phyloP scores from a whole-genome alignment of 2,113 vertebrate species.

The Accipiter virgatus region DNA sequence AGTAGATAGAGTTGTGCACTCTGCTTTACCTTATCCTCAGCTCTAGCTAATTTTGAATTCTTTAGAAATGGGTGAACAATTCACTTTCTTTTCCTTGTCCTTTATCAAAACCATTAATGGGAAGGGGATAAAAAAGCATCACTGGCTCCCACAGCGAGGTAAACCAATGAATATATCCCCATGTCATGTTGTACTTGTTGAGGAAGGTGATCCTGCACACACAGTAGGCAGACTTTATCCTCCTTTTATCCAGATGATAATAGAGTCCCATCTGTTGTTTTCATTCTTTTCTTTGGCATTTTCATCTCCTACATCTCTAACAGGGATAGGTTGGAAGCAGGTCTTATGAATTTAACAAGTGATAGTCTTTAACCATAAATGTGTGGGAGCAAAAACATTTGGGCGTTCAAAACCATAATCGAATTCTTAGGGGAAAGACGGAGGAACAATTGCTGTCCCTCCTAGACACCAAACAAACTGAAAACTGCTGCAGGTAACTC shows the following conservation, averaged over 20 bases:
- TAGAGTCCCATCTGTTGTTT: not conserved
- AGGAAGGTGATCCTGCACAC: not conserved
- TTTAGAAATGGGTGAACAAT: not conserved
- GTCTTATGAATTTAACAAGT: not conserved
- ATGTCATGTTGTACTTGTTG: not conserved
- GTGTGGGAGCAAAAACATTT: not conserved
- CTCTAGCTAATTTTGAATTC: not conserved
- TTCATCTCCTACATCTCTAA: not conserved
- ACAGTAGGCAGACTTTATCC: not conserved
- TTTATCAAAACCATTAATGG: not conserved
- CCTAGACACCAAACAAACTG: not conserved
- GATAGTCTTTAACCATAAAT: not conserved
- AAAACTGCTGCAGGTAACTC: not conserved
- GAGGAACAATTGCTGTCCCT: not conserved
- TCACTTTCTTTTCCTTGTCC: not conserved
- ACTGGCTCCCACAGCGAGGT: not conserved
- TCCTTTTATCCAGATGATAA: not conserved
- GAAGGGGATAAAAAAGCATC: not conserved
- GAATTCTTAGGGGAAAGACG: not conserved
- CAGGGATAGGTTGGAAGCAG: not conserved
- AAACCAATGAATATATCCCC: not conserved
- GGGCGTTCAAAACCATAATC: not conserved
- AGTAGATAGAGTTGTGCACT: not conserved
- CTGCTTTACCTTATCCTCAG: not conserved
- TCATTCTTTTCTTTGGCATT: not conserved